These are phyloP conservation scores for Toxotes jaculatrix DNA, from an alignment of 2,113 vertebrate genomes.

Conservation along the genomic window DNA sequence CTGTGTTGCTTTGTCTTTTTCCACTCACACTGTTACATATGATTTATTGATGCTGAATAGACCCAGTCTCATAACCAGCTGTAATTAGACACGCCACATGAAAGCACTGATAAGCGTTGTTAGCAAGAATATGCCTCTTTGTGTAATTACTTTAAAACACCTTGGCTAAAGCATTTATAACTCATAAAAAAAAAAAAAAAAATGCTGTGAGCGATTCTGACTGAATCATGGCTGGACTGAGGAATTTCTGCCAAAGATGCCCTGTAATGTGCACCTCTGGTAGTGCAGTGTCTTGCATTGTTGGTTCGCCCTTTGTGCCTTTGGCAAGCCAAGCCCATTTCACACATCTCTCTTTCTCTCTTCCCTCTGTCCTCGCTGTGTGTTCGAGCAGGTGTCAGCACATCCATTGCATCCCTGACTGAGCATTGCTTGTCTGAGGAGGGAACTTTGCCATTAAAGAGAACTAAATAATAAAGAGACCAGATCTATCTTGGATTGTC, in stretches of 20 bases:
- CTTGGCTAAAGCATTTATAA: slow-evolving; percentile 33
- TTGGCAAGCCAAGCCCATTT: slow-evolving; percentile 59
- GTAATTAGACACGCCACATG: slow-evolving; percentile 32
- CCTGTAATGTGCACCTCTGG: slow-evolving; percentile 47
- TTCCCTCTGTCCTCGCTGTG: slow-evolving; percentile 20
- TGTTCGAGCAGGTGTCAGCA: slow-evolving; percentile 71
- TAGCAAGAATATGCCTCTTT: slow-evolving; percentile 21
- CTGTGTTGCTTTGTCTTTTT: slow-evolving; percentile 7
- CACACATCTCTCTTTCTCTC: slow-evolving; percentile 38
- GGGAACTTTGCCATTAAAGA: slow-evolving; percentile 53
- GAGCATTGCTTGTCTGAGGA: slow-evolving; percentile 52
- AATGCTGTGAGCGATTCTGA: slow-evolving; percentile 30
- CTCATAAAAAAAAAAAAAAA: slow-evolving; percentile 13
- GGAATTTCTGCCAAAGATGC: slow-evolving; percentile 23
- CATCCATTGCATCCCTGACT: slow-evolving; percentile 63
- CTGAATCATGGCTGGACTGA: slow-evolving; percentile 20
- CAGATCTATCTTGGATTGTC: slow-evolving; percentile 34
- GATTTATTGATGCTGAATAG: slow-evolving; percentile 49
- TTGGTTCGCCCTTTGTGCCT: slow-evolving; percentile 53
- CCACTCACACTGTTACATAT: slow-evolving; percentile 10
- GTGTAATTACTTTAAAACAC: slow-evolving; percentile 47
- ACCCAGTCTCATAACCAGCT: slow-evolving; percentile 47
- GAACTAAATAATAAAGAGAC: slow-evolving; percentile 60
- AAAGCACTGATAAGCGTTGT: slow-evolving; percentile 25
- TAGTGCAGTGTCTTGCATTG: slow-evolving; percentile 31